Percentiles rank a stretch among this genome's conserved stretches.
phyloP scores from a whole-genome alignment of 92 coral and sea anemone species.

The Bergia sp. region DNA sequence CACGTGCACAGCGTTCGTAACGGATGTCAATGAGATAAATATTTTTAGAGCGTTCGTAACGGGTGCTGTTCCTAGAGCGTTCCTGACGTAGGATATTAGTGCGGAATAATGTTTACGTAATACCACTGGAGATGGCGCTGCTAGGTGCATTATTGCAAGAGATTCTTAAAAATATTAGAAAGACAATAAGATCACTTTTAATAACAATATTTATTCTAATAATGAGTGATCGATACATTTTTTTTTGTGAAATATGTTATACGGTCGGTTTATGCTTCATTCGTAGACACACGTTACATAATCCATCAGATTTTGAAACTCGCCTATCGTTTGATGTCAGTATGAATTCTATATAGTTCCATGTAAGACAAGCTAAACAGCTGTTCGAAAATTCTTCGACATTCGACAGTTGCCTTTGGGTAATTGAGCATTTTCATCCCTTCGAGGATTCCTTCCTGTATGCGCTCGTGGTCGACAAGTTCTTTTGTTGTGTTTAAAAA shows the following conservation, averaged over 20 bases:
- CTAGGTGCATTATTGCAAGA: constrained; percentile 14
- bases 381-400: constrained; percentile 1
- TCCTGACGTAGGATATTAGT: constrained; percentile 14
- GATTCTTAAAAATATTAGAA: constrained; percentile 10
- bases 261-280: constrained; percentile 1
- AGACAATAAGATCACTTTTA: constrained; percentile 8
- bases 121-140: constrained; percentile 17
- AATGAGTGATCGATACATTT: constrained; percentile 1
- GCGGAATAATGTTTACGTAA: constrained; percentile 13
- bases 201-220: background rate
- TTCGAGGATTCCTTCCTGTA: background rate
- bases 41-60: background rate
- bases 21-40: background rate
- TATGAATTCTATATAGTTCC: background rate
- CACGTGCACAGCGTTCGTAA: too few relatives aligned
- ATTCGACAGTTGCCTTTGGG: constrained; percentile 9
- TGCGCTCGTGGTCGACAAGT: background rate
- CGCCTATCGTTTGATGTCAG: constrained; percentile 6
- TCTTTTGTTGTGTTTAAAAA: background rate
- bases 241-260: background rate
- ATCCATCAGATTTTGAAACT: constrained; percentile 12
- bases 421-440: background rate
- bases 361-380: background rate
- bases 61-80: constrained; percentile 11
- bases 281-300: background rate